A percentile compares a stretch with the other conserved stretches of the same genome.
Conservation (phyloP, 2,113 vertebrate species). For the Oryzias melastigma region DNA sequence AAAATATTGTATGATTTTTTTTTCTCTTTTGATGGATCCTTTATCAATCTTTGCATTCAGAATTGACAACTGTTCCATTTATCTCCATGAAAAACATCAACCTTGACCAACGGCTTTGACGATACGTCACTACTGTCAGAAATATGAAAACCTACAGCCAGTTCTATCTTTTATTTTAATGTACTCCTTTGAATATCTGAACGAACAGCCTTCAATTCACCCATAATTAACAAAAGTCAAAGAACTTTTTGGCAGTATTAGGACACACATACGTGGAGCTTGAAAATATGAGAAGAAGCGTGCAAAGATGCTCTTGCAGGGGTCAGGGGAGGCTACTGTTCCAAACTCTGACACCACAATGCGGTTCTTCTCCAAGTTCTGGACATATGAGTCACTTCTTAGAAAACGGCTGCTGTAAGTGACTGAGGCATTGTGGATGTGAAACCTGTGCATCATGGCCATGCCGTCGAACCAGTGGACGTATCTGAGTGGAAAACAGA, state of each 20-base stretch:
- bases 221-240: no score
- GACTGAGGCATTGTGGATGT: slow-evolving; percentile 78
- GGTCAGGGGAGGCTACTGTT: slow-evolving; percentile 88
- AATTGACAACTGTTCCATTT: no score
- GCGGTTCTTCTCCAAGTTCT: slow-evolving; percentile 80
- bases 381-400: slow-evolving; percentile 81
- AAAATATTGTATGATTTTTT: no score
- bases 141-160: no score
- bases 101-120: no score
- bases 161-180: no score
- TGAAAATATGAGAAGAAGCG: slow-evolving; percentile 88
- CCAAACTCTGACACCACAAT: slow-evolving; percentile 91
- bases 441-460: slow-evolving; percentile 93
- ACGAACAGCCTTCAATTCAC: no score
- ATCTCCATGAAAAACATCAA: no score
- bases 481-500: slow-evolving; percentile 71
- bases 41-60: no score
- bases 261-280: slow-evolving; percentile 71
- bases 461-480: slow-evolving; percentile 95
- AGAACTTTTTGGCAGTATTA: neutral
- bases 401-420: slow-evolving; percentile 89
- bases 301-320: slow-evolving; percentile 89
- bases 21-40: no score
- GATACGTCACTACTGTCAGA: no score
- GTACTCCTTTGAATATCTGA: no score